These are phyloP conservation scores for Halisarca cf. caerulea DNA, from an alignment of 37 sponge, comb jelly and placozoan genomes.

Conservation along the genomic window DNA sequence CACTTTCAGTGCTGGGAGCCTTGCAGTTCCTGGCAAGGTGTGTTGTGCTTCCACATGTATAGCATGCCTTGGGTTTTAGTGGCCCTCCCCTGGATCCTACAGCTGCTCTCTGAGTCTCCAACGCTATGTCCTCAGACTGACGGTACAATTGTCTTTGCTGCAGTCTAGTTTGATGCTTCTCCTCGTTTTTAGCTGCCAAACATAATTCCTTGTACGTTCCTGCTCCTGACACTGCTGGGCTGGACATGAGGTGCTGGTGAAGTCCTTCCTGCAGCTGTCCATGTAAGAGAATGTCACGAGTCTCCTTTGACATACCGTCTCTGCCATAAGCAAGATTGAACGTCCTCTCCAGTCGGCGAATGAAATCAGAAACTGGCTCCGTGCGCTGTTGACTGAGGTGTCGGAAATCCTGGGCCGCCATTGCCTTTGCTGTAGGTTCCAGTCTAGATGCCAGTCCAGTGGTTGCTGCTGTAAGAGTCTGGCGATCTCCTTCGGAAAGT, in stretches of 20 bases:
- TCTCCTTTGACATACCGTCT: conserved; percentile 35
- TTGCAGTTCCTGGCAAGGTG: conserved; percentile 38
- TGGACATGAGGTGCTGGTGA: background rate
- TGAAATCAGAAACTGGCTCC: conserved; percentile 51
- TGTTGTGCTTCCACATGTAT: conserved; percentile 27
- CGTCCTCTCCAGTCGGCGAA: conserved; percentile 29
- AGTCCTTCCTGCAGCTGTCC: conserved; percentile 47
- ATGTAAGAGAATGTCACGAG: conserved; percentile 33
- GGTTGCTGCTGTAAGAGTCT: background rate
- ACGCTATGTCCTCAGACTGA: background rate
- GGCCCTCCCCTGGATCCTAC: too few species aligned
- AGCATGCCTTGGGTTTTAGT: too few species aligned
- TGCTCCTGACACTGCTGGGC: conserved; percentile 55
- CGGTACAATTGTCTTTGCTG: background rate
- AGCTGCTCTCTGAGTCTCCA: too few species aligned
- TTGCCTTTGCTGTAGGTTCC: conserved; percentile 35
- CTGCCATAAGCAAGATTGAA: conserved; percentile 49
- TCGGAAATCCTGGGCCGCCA: conserved; percentile 67
- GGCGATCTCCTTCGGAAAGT: background rate
- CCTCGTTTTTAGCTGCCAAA: conserved; percentile 42
- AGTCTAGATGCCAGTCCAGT: conserved; percentile 10
- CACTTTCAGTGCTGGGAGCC: background rate
- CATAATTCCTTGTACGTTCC: conserved; percentile 28
- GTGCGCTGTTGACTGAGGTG: conserved; percentile 24
- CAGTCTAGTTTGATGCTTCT: conserved; percentile 31